Conservation (phyloP, 2,888 invertebrate genomes). For the Macaria notata region DNA sequence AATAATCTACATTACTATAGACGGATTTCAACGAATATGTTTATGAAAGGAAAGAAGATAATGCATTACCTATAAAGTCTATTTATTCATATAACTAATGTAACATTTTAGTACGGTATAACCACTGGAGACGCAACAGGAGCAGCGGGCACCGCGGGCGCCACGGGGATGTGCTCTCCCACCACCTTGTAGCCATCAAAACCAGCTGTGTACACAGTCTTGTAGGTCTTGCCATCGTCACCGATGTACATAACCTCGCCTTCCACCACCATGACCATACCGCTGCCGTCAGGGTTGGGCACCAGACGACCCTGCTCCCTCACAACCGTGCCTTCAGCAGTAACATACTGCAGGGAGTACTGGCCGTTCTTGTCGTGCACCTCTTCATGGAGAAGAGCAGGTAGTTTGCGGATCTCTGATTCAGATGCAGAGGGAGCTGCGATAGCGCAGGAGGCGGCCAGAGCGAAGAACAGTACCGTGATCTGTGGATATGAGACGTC, state of each 20-base stretch:
- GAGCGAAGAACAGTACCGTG: constrained; percentile 10
- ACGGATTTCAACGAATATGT: too few relatives aligned
- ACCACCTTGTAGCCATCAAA: constrained; percentile 41
- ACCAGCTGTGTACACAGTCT: constrained; percentile 44
- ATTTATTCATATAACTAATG: too few relatives aligned
- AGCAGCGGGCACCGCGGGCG: neutral
- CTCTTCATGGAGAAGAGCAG: constrained; percentile 52
- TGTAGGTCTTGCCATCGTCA: constrained; percentile 44
- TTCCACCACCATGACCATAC: constrained; percentile 45
- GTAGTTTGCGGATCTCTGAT: constrained; percentile 28
- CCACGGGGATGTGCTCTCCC: constrained; percentile 35
- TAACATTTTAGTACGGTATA: neutral
- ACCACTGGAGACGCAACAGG: neutral
- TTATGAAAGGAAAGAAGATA: too few relatives aligned
- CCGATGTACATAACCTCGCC: constrained; percentile 48
- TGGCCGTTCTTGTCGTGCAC: constrained; percentile 52
- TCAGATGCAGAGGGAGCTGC: constrained; percentile 21
- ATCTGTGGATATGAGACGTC: constrained; percentile 11
- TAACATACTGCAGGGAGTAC: constrained; percentile 51
- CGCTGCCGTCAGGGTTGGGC: constrained; percentile 41
- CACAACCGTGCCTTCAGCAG: constrained; percentile 53
- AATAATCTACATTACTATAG: too few relatives aligned
- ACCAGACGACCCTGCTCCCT: constrained; percentile 47
- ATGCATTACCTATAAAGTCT: too few relatives aligned
- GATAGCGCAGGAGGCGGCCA: constrained; percentile 18